A percentile compares a stretch with the other conserved stretches of the same genome.
These are phyloP conservation scores for Ectemnius continuus DNA, from an alignment of 2,888 invertebrate species.

Conservation along the genomic window DNA sequence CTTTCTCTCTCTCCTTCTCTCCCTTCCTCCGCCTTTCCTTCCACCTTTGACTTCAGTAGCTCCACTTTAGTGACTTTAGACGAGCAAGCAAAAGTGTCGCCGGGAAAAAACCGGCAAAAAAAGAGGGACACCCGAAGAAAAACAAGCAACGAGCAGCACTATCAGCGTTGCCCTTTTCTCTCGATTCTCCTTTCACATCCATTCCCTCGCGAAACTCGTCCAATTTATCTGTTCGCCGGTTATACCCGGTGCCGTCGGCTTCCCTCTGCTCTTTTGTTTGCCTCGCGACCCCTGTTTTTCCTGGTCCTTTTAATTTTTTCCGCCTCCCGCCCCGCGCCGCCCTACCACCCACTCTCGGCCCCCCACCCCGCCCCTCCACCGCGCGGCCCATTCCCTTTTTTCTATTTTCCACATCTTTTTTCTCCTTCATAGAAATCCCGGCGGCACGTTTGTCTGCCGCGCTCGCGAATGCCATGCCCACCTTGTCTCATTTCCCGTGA, in stretches of 20 bases:
- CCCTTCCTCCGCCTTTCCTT: neutral
- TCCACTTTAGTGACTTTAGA: conserved; percentile 31
- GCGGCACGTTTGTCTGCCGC: too few relatives aligned
- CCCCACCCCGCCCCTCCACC: neutral
- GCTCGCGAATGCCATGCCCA: neutral
- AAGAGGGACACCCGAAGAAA: conserved; percentile 9
- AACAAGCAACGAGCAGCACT: conserved; percentile 12
- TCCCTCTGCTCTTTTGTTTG: conserved; percentile 46
- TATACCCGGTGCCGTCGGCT: conserved; percentile 37
- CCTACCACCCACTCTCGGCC: neutral
- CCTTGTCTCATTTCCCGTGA: conserved; percentile 40
- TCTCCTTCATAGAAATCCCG: neutral
- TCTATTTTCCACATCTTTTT: conserved; percentile 7
- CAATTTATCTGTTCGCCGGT: conserved; percentile 61
- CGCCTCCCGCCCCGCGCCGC: neutral
- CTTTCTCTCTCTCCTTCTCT: neutral
- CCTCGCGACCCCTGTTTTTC: conserved; percentile 6
- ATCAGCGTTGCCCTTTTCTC: conserved; percentile 11
- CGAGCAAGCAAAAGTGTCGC: conserved; percentile 31
- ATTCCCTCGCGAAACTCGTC: conserved; percentile 45
- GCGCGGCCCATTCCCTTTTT: neutral
- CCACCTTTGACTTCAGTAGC: conserved; percentile 30
- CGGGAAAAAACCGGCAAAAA: conserved; percentile 17
- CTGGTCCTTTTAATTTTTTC: conserved; percentile 15
- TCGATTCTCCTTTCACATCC: conserved; percentile 22